Base-by-base conservation (phyloP, 2,113 vertebrate species). In the Cyprinus carpio region DNA sequence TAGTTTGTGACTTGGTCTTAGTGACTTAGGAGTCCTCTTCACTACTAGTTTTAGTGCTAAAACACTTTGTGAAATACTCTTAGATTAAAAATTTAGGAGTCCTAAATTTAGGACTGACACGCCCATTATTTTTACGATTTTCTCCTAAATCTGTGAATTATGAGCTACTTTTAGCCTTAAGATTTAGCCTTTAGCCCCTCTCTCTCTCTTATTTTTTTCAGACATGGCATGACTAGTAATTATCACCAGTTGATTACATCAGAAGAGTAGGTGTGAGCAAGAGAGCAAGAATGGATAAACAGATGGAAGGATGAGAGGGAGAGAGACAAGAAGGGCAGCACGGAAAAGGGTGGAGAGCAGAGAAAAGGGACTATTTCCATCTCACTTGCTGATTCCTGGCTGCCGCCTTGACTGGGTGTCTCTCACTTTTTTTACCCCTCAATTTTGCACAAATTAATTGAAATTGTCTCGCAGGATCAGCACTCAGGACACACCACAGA, bases 351-450 rank as follows among this genome's bases (percentile, higher is more conserved):
- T 37, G 85, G 49, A 58, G 69, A 25, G 71, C 20, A 62, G 85
- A 84, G 79, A 76, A 87, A 82, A 88, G 83, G 83, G 76, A 81
- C 74, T 29, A 86, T 88, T 88, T 83, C 84, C 16, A 34, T 81
- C 72, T 87, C 89, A 88, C 85, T 88, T 86, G 75, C 54, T 87
- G 84, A 46, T 62, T 85, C 87, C 67, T 65, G 27, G 49, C 85
- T 46, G 25, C 72, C 43, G 51, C 40, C 79, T 72, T 51, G 60
- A 67, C 62, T 74, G 43, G 65, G 69, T 83, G 54, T 80, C 65
- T 81, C 49, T 79, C 65, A n/a, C 71, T 64, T 37, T 82, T 40
- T 12, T 5, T 1, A 1, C 40, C 40, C 0, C 54, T 43, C 51
- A 15, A 18, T 54, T 37, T 79, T 40, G 74, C 25, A n/a, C 75